Percentiles rank a stretch among this genome's conserved stretches.
Evolutionary conservation across 2,113 vertebrate genomes (phyloP).

Genomic region (Porphyrio hochstetteri): DNA sequence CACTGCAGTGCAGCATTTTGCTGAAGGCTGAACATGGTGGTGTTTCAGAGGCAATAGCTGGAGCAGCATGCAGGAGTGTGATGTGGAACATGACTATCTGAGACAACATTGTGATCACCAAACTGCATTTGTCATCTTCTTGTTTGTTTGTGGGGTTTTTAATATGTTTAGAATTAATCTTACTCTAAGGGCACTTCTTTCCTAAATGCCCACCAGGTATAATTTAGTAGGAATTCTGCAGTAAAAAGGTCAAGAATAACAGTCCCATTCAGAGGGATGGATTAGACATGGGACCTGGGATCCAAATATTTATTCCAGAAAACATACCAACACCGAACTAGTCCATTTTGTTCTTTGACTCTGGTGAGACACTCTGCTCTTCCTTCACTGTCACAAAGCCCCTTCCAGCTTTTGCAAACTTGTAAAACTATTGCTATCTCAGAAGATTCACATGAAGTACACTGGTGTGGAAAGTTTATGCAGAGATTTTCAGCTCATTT

Average conservation of each 20-base stretch:
- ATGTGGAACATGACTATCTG: not conserved
- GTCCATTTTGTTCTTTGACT: not conserved
- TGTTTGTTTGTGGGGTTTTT: not conserved
- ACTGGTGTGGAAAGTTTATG: not conserved
- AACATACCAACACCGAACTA: not conserved
- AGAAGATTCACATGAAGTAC: not conserved
- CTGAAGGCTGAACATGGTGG: not conserved
- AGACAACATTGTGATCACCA: not conserved
- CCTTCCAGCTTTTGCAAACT: not conserved
- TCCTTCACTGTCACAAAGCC: not conserved
- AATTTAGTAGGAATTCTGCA: not conserved
- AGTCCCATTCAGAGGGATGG: not conserved
- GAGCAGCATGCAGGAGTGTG: not conserved
- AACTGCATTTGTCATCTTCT: not conserved
- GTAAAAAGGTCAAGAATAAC: not conserved
- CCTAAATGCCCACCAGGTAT: not conserved
- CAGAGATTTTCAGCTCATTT: not conserved
- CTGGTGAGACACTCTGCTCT: not conserved
- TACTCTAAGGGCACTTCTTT: not conserved
- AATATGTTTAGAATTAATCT: not conserved
- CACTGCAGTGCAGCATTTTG: not conserved
- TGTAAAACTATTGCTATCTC: not conserved
- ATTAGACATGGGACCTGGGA: not conserved
- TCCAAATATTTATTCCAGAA: not conserved
- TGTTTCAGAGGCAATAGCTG: not conserved